Evolutionary conservation across 2,888 invertebrate species (phyloP), one percentile per base, ranked within the genome.

Genomic region (Aleiodes testaceus): DNA sequence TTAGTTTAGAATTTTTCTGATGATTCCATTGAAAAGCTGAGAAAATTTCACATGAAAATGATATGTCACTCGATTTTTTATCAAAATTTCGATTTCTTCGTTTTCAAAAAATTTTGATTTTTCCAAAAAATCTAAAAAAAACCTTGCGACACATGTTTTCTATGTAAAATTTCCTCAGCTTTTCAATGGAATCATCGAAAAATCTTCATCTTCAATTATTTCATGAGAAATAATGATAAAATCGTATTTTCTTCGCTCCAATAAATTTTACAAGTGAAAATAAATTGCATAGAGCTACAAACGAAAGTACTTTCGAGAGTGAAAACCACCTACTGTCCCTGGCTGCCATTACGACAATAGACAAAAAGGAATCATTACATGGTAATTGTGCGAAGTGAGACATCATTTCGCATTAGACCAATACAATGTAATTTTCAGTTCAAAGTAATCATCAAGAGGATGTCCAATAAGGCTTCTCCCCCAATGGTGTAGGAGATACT

Each of bases 401-500:
- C 44, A 55, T 69, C 44, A 44, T 49, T 42, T 45, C 18, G 30
- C 42, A 30, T 63, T 50, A 47, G 36, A 36, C 16, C 50, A 50
- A 63, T 66, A 66, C 66, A 67, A 66, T 50, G 68, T 66, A 50
- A 61, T 55, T 44, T 53, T 59, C 36, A 36, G 36, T 36, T 36
- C 36, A n/a, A 30, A 55, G 30, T 50, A 20, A 20, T 11, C 55
- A 55, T 55, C 55, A 26, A 55, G 55, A 55, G 65, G 69, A 67
- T 72, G 72, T 66, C 68, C 59, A 14, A 59, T 59, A 59, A 59
- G 59, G 36, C 59, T 36, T 36, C 36, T 36, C 36, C 36, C 36
- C 59, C 59, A 59, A 36, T 36, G 59, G 36, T 59, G 59, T 59
- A 42, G 59, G 59, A 63, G 75, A 80, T 77, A 81, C 80, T 84